These are phyloP conservation scores for Darevskia mixta DNA, from an alignment of 2,797 vertebrate species.

Conservation along the genomic window DNA sequence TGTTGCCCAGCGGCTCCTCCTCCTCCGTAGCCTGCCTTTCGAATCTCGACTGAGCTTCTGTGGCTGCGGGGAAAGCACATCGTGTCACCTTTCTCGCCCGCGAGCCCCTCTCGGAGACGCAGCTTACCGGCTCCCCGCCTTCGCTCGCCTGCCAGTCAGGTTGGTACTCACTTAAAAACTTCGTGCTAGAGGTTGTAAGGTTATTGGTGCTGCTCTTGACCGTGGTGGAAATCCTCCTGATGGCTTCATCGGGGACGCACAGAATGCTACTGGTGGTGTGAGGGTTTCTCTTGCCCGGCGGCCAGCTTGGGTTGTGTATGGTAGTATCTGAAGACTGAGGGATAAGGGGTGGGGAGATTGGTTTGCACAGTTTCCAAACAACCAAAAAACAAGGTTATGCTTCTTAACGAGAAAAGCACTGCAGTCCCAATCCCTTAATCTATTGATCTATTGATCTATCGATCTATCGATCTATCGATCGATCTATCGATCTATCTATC, in stretches of 20 bases:
- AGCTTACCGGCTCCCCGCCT: not conserved
- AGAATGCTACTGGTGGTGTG: no score
- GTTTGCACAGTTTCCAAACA: not conserved
- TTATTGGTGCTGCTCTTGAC: not conserved
- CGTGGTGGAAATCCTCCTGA: not conserved
- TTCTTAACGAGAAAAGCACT: no score
- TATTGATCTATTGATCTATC: no score
- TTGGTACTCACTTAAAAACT: not conserved
- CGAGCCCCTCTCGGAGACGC: not conserved
- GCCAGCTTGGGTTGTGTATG: no score
- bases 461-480: no score
- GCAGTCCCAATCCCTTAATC: no score
- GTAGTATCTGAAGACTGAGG: no score
- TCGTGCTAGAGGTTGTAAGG: accelerated
- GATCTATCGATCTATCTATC: no score
- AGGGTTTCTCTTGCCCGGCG: no score
- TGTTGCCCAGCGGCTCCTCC: accelerated
- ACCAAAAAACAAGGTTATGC: no score
- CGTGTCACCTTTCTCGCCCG: not conserved
- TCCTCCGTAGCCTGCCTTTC: accelerated
- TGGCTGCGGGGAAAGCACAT: not conserved
- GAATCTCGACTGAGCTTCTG: not conserved
- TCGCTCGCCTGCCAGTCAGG: not conserved
- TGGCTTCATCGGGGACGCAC: not conserved
- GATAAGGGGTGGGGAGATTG: not conserved